Conservation (phyloP, 2,797 vertebrate species). For the Rhyacichthys aspro region DNA sequence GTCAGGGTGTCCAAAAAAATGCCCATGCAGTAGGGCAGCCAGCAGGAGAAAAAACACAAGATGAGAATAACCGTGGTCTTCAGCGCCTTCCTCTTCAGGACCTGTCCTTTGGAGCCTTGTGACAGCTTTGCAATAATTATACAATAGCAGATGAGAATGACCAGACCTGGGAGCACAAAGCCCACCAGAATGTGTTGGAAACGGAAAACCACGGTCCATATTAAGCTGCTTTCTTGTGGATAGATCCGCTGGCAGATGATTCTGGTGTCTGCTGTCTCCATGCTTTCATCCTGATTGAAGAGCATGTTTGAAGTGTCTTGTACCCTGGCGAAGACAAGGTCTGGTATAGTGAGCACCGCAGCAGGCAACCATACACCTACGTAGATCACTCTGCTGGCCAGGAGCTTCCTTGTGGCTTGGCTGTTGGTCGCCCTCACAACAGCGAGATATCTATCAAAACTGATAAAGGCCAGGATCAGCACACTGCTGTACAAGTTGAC, state of each 20-base stretch:
- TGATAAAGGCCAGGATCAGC: slow-evolving; percentile 96
- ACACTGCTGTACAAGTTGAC: slow-evolving; percentile 97
- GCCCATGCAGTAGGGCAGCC: slow-evolving; percentile 92
- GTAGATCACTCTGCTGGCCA: slow-evolving; percentile 91
- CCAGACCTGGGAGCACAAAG: slow-evolving; percentile 90
- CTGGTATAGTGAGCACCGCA: slow-evolving; percentile 88
- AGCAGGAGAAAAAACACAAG: slow-evolving; percentile 94
- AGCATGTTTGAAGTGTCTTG: slow-evolving; percentile 38
- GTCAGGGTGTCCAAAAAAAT: slow-evolving; percentile 90
- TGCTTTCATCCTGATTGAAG: neutral
- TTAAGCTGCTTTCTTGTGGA: slow-evolving; percentile 63
- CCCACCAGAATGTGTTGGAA: slow-evolving; percentile 95
- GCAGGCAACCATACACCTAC: slow-evolving; percentile 95
- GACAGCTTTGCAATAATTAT: slow-evolving; percentile 94
- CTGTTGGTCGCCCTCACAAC: slow-evolving; percentile 96
- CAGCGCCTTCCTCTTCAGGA: slow-evolving; percentile 92
- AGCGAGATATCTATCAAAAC: slow-evolving; percentile 93
- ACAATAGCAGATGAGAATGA: slow-evolving; percentile 95
- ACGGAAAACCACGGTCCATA: slow-evolving; percentile 87
- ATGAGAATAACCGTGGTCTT: slow-evolving; percentile 97
- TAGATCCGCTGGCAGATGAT: slow-evolving; percentile 89
- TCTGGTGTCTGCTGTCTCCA: slow-evolving; percentile 44
- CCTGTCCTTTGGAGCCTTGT: slow-evolving; percentile 85
- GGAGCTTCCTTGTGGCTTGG: slow-evolving; percentile 85
- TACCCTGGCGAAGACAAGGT: slow-evolving; percentile 88